A percentile compares a stretch with the other conserved stretches of the same genome.
Conservation (phyloP, 2,113 vertebrate species). For the Vulpes lagopus region DNA sequence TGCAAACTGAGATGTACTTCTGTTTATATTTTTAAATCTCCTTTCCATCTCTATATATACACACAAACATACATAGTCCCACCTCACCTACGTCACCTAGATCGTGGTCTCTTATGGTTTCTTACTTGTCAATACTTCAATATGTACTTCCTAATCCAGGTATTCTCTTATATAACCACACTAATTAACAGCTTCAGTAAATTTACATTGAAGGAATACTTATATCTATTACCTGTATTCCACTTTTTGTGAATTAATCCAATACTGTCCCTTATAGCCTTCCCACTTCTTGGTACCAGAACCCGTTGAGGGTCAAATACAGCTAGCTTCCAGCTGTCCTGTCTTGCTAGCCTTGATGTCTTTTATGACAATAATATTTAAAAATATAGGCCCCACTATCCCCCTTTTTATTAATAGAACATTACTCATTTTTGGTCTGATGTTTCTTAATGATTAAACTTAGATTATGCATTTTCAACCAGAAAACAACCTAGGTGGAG, state of each 20-base stretch:
- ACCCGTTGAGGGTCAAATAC: background rate
- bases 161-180: background rate
- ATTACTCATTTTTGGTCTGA: background rate
- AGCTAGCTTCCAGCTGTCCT: background rate
- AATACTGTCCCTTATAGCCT: background rate
- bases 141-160: background rate
- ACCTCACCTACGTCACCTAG: background rate
- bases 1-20: background rate
- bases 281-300: background rate
- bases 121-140: background rate
- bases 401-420: background rate
- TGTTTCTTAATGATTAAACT: background rate
- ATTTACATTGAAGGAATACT: background rate
- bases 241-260: background rate
- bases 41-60: background rate
- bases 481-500: background rate
- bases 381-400: background rate
- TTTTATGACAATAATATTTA: background rate
- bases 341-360: background rate
- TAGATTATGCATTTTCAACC: background rate
- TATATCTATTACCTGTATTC: background rate
- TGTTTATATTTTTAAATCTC: background rate
- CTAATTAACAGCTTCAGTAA: background rate
- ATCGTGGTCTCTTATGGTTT: background rate
- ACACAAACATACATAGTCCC: accelerated